Evolutionary conservation across 2,113 vertebrate species (phyloP), one percentile per base, ranked within the genome.

Genomic region (Isurus oxyrinchus): DNA sequence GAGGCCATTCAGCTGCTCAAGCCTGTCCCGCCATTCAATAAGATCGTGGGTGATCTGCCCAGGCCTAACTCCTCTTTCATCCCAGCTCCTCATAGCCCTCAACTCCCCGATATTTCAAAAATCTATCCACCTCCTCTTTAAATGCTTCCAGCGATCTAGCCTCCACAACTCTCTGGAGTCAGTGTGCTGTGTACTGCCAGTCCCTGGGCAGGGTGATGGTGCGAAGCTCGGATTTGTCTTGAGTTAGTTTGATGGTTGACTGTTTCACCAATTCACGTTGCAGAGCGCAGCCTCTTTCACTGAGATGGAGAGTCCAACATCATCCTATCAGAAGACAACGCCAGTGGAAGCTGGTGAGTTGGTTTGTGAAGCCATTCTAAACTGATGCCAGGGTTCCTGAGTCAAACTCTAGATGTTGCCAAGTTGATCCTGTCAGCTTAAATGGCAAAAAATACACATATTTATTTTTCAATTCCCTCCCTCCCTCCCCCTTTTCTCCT

Each of bases 291-390:
- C 97, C 1, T 97, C 98, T 94, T 99, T 99, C 96, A 97, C 96
- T 25, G 98, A 99, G 66, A 98, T 99, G 98, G 98, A 98, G 96
- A 97, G 98, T 0, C 98, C 99, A 0, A 96, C 98, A 1, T 98
- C 98, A 16, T 97, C 98, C 0, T 99, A 99, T 96, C 97, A 98
- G 97, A 99, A 99, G 97, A 99, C 98, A 0, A 97, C 97, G 88
- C 98, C 98, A 0, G 16, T 98, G 94, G 99, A 99, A 97, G 98
- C 99, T 90, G 98, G 99, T 99, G 96, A 98, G 98, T 98, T 59
- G 57, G 55, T 61, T 16, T 49, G 3, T 86, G 53, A 1, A 69
- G 40, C 53, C 13, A 14, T 7, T 13, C 57, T 4, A 13, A 27
- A 76, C 35, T 14, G 53, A 40, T 61, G 90, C 3, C 57, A n/a